Base-by-base conservation (phyloP, 2,797 vertebrate genomes). In the Euphonia xanthogaster region DNA sequence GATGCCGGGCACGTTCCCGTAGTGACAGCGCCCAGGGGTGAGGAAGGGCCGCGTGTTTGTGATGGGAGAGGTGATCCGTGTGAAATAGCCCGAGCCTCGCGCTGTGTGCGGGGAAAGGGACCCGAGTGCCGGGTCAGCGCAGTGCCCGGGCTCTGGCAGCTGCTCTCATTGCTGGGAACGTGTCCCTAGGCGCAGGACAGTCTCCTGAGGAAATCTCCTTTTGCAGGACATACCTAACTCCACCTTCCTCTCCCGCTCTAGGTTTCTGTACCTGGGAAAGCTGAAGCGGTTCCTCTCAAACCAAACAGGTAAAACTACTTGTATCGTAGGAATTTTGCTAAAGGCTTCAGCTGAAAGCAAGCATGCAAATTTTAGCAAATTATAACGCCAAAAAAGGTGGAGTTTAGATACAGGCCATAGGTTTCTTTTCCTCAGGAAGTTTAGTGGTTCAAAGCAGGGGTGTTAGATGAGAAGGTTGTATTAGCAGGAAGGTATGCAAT, bases 221-320 rank as follows among this genome's bases (percentile, higher is more conserved):
- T 12, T 28, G 11, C 78, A 16, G 60, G 40, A n/a, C 4, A 0
- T 4, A 0, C 8, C 19, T 65, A 62, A 84, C 74, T 50, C 50
- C 0, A 1, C 20, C 71, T 71, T 73, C 42, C 39, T 79, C 39
- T 24, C 39, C 30, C 2, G 1, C 5, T 14, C 35, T 3, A 86
- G 89, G 67, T 60, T 51, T 48, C 63, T 19, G 55, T 33, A 2
- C 57, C 63, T 73, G 76, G 66, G 90, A 94, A 91, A 63, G 54
- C 85, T 17, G 73, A 53, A 81, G 82, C 25, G 5, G 50, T 93
- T 95, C 90, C 79, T 75, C 66, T 81, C 63, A 58, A 73, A 86
- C 27, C 86, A 19, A 88, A 81, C 94, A 95, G 95, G 95, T 96
- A 96, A 88, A 86, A 79, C 87, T 47, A 12, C 91, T 95, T 61